A percentile compares a stretch with the other conserved stretches of the same genome.
These are phyloP conservation scores for Metellina segmentata DNA, from an alignment of 2,888 invertebrate species.

Conservation along the genomic window DNA sequence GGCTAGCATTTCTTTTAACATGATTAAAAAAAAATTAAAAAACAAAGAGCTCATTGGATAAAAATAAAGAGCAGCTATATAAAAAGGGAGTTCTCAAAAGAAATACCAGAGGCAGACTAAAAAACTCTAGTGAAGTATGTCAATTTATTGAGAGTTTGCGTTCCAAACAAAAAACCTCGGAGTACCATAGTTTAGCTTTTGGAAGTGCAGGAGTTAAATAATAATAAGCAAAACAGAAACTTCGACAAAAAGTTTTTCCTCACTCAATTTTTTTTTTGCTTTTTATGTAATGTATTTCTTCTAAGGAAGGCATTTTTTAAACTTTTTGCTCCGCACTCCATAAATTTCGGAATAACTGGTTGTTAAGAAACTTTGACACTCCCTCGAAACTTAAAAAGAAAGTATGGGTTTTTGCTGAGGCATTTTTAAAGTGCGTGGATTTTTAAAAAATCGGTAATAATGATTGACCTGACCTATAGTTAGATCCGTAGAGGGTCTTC, in stretches of 20 bases:
- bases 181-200: neutral
- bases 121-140: neutral
- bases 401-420: neutral
- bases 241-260: neutral
- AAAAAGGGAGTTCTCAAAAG: neutral
- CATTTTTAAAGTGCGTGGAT: neutral
- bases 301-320: neutral
- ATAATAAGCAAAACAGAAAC: neutral
- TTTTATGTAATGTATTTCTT: neutral
- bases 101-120: neutral
- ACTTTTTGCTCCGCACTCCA: neutral
- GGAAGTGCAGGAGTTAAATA: neutral
- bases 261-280: neutral
- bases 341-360: conserved; percentile 12
- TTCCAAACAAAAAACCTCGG: neutral
- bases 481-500: too few species aligned
- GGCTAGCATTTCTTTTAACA: neutral
- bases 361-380: conserved; percentile 32
- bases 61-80: neutral
- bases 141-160: neutral
- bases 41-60: neutral
- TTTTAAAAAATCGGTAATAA: neutral
- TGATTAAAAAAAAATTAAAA: neutral
- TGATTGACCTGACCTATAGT: neutral
- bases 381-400: neutral